Conservation (phyloP, 2,888 invertebrate species). For the Phymatocera aterrima region DNA sequence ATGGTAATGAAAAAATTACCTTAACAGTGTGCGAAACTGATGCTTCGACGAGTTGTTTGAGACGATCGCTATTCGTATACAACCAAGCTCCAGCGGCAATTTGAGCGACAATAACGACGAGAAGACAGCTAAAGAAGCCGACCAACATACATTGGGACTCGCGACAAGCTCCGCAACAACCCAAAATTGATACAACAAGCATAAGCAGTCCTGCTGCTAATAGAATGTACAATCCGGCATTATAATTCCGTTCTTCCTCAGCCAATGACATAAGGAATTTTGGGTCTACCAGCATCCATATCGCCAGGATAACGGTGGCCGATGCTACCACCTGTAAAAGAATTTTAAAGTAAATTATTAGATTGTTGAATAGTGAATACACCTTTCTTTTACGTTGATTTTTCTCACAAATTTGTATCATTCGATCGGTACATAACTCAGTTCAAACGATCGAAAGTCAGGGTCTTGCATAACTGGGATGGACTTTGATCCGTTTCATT, state of each 20-base stretch:
- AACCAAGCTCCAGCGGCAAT: slow-evolving; percentile 88
- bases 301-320: slow-evolving; percentile 81
- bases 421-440: no score
- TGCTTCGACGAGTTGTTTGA: slow-evolving; percentile 81
- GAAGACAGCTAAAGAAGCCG: slow-evolving; percentile 86
- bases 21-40: slow-evolving; percentile 67
- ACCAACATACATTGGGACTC: slow-evolving; percentile 88
- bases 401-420: no score
- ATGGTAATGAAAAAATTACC: slow-evolving; percentile 55
- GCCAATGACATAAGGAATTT: slow-evolving; percentile 84
- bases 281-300: slow-evolving; percentile 88
- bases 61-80: slow-evolving; percentile 82
- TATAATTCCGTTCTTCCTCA: slow-evolving; percentile 80
- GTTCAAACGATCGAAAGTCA: no score
- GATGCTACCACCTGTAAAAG: slow-evolving; percentile 85
- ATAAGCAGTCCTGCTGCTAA: slow-evolving; percentile 84
- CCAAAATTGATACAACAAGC: slow-evolving; percentile 86
- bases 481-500: no score
- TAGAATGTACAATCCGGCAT: slow-evolving; percentile 84
- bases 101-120: slow-evolving; percentile 87
- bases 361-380: background rate
- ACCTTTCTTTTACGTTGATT: no score
- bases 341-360: background rate
- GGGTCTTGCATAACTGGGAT: no score
- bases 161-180: slow-evolving; percentile 88